Conservation (phyloP, 2,797 vertebrate species). For the Staurois parvus region DNA sequence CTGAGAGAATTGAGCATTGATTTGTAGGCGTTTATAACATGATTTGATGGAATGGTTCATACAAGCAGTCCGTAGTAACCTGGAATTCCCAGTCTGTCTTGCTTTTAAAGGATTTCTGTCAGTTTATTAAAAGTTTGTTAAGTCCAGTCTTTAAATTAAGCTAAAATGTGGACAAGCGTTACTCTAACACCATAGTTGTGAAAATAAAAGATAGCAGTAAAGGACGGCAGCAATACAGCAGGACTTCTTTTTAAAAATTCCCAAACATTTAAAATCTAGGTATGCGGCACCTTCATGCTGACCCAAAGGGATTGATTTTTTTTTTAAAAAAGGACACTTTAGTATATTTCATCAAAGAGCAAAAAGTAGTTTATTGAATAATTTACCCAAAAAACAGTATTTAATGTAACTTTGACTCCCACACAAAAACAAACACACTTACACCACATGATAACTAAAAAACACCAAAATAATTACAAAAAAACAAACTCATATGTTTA, state of each 20-base stretch:
- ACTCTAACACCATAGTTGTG: background rate
- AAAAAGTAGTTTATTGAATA: too few species aligned
- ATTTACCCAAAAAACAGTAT: too few species aligned
- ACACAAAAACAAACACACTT: too few species aligned
- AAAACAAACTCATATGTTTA: too few species aligned
- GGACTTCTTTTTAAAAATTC: background rate
- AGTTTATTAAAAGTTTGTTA: background rate
- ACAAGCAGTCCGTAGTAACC: background rate
- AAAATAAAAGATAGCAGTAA: background rate
- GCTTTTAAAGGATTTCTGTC: slow-evolving; percentile 19
- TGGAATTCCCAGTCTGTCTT: background rate
- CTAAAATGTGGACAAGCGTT: background rate
- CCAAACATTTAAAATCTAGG: too few species aligned
- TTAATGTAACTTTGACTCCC: too few species aligned
- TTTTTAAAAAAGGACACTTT: too few species aligned
- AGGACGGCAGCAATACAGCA: background rate
- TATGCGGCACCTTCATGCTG: too few species aligned
- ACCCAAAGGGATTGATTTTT: too few species aligned
- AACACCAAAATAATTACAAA: too few species aligned
- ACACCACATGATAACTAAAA: too few species aligned
- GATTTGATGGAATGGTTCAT: slow-evolving; percentile 16
- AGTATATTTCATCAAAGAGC: too few species aligned
- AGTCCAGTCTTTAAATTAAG: background rate
- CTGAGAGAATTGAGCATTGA: slow-evolving; percentile 14
- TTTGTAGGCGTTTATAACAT: slow-evolving; percentile 42